A percentile compares a stretch with the other conserved stretches of the same genome.
Conservation (phyloP, 2,888 invertebrate genomes). For the Ptychoptera albimana region DNA sequence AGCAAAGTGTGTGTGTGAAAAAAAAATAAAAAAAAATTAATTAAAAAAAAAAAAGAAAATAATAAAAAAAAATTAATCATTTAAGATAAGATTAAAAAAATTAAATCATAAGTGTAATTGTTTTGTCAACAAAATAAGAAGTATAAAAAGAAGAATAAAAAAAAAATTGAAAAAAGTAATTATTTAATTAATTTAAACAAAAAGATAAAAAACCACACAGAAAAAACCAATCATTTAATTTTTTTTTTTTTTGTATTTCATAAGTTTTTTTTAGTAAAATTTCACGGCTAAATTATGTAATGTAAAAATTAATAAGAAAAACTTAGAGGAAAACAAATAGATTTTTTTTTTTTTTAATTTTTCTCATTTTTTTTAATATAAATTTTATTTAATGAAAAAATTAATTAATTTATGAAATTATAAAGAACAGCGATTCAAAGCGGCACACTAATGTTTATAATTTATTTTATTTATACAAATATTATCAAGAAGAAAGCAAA, state of each 20-base stretch:
- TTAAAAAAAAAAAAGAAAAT: constrained; percentile 27
- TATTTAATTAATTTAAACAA: neutral
- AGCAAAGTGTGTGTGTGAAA: constrained; percentile 26
- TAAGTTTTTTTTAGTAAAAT: no score
- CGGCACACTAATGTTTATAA: constrained; percentile 4
- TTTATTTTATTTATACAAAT: neutral
- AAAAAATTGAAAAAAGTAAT: neutral
- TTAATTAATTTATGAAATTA: no score
- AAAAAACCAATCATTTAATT: no score
- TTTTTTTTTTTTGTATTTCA: no score
- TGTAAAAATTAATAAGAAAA: constrained; percentile 1
- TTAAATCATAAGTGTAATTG: constrained; percentile 22
- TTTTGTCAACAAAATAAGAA: constrained; percentile 17
- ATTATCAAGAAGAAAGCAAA: no score
- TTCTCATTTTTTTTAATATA: no score
- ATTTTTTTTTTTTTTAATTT: no score
- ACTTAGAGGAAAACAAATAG: constrained; percentile 2
- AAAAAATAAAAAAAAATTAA: constrained; percentile 26
- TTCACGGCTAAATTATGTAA: neutral
- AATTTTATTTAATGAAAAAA: no score
- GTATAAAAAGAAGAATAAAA: constrained; percentile 8
- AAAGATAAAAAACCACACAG: no score
- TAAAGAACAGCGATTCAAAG: constrained; percentile 1
- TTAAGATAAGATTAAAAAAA: constrained; percentile 23
- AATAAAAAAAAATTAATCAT: constrained; percentile 17